These are phyloP conservation scores for Lethocerus indicus DNA, from an alignment of 1,140 invertebrate species.

Conservation along the genomic window DNA sequence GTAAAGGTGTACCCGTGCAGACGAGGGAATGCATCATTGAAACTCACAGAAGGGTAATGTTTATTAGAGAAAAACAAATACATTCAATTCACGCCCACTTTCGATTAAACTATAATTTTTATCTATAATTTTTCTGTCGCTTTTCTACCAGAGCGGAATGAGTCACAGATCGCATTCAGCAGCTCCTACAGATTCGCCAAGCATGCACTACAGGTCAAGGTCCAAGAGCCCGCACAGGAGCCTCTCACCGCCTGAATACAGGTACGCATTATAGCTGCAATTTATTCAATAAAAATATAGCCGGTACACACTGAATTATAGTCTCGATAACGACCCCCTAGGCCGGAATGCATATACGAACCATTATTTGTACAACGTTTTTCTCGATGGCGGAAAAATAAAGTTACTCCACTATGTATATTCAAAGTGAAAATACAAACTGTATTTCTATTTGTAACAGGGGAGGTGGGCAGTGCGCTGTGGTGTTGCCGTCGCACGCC, in stretches of 20 bases:
- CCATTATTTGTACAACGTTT: neutral
- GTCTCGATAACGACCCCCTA: no score
- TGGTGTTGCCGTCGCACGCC: constrained; percentile 21
- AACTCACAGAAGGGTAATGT: constrained; percentile 16
- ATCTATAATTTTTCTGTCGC: constrained; percentile 15
- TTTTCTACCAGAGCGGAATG: constrained; percentile 27
- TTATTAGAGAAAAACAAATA: neutral
- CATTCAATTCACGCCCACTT: neutral
- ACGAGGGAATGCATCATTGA: constrained; percentile 6
- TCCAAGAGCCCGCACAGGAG: constrained; percentile 24
- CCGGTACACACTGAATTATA: no score
- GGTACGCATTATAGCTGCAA: constrained; percentile 8
- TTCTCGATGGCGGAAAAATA: neutral
- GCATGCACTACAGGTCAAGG: constrained; percentile 20
- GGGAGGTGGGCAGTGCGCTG: no score
- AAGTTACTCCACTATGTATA: neutral
- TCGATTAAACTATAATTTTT: neutral
- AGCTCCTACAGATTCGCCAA: constrained; percentile 50
- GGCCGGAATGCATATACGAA: neutral
- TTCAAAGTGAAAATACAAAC: no score
- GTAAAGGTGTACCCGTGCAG: constrained; percentile 35
- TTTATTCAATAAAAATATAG: no score
- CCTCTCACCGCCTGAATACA: constrained; percentile 23
- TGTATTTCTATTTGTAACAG: no score
- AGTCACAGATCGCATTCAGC: constrained; percentile 46